Conservation (phyloP, 2,888 invertebrate species). For the Eulithis testata region DNA sequence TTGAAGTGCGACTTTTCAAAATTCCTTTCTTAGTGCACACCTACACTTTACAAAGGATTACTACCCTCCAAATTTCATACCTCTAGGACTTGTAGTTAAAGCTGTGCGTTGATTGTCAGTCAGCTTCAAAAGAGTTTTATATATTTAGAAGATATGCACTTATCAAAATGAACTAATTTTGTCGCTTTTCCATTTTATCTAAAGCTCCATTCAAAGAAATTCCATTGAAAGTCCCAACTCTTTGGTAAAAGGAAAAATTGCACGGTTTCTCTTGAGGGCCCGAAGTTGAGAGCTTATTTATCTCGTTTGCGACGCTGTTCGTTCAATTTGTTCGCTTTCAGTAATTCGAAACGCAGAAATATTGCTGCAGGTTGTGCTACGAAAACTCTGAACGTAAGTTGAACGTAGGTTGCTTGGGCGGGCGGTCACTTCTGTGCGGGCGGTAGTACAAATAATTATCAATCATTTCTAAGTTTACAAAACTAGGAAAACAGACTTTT, state of each 20-base stretch:
- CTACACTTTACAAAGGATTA: too few relatives aligned
- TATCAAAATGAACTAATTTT: conserved; percentile 11
- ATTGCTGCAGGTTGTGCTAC: conserved; percentile 35
- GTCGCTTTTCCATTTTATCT: conserved; percentile 4
- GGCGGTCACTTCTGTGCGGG: too few relatives aligned
- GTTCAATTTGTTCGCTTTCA: conserved; percentile 44
- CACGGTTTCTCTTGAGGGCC: conserved; percentile 13
- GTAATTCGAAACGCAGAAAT: conserved; percentile 47
- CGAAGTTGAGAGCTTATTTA: conserved; percentile 22
- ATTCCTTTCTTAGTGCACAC: too few relatives aligned
- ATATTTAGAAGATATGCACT: conserved; percentile 1
- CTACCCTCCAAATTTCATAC: too few relatives aligned
- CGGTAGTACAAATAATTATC: too few relatives aligned
- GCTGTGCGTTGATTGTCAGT: too few relatives aligned
- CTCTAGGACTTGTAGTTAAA: too few relatives aligned
- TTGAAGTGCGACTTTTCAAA: too few relatives aligned
- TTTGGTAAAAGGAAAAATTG: conserved; percentile 11
- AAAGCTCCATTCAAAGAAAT: conserved; percentile 12
- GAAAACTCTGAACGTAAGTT: conserved; percentile 18
- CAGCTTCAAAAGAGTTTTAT: too few relatives aligned
- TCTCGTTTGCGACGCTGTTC: conserved; percentile 22
- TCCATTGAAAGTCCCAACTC: conserved; percentile 9
- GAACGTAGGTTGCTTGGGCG: too few relatives aligned
- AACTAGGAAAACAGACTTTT: too few relatives aligned
- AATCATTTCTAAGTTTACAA: too few relatives aligned